A percentile compares a stretch with the other conserved stretches of the same genome.
Evolutionary conservation across 2,888 invertebrate species (phyloP).

Genomic region (Xylota sylvarum): DNA sequence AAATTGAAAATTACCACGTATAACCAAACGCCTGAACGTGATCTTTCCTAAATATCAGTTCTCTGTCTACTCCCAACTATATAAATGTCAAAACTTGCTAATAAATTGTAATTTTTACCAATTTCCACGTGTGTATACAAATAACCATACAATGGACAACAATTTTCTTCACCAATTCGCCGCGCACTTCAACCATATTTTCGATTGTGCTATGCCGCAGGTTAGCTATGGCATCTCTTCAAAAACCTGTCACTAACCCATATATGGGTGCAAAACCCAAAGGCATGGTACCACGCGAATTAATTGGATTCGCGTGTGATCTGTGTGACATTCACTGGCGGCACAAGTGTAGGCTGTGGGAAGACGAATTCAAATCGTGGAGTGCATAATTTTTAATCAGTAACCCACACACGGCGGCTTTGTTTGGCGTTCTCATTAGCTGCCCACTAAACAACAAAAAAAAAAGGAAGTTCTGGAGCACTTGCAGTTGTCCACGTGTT

Average conservation of each 20-base stretch:
- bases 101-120: slow-evolving; percentile 45
- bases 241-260: slow-evolving; percentile 44
- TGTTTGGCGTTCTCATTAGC: slow-evolving; percentile 39
- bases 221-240: slow-evolving; percentile 38
- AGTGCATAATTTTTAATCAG: slow-evolving; percentile 30
- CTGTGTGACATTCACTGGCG: slow-evolving; percentile 60
- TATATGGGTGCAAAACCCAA: slow-evolving; percentile 23
- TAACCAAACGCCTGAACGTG: slow-evolving; percentile 35
- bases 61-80: neutral
- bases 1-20: slow-evolving; percentile 45
- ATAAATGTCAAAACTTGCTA: slow-evolving; percentile 52
- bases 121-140: slow-evolving; percentile 54
- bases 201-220: slow-evolving; percentile 44
- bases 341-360: slow-evolving; percentile 34
- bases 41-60: slow-evolving; percentile 26
- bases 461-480: neutral
- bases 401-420: slow-evolving; percentile 44
- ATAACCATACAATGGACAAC: slow-evolving; percentile 27
- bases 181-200: slow-evolving; percentile 22
- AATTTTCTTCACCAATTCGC: slow-evolving; percentile 50
- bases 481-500: slow-evolving; percentile 25
- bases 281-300: slow-evolving; percentile 48
- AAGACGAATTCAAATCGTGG: slow-evolving; percentile 36
- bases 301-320: slow-evolving; percentile 69
- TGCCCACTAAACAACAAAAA: neutral